Evolutionary conservation across 2,888 invertebrate genomes (phyloP).

Genomic region (Rhamphomyia laevipes): DNA sequence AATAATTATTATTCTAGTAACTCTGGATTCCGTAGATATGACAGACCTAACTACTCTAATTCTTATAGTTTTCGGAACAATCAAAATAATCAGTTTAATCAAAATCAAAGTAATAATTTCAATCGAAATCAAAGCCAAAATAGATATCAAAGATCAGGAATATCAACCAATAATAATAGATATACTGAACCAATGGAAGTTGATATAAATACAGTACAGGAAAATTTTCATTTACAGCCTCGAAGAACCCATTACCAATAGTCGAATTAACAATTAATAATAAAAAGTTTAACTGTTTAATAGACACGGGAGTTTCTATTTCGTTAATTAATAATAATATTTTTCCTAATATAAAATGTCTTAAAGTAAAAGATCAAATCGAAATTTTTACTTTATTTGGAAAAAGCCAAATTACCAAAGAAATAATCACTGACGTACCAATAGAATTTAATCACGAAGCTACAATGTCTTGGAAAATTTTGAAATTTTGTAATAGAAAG

Average conservation of each 20-base stretch:
- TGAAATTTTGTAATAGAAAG: background rate
- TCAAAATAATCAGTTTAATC: too few species aligned
- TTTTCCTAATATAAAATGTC: background rate
- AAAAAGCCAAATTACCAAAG: background rate
- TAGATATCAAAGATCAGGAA: too few species aligned
- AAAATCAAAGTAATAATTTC: too few species aligned
- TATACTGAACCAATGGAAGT: too few species aligned
- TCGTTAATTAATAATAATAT: background rate
- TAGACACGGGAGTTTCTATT: background rate
- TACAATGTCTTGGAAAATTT: background rate
- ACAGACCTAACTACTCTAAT: too few species aligned
- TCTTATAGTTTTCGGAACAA: too few species aligned
- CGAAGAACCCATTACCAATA: background rate
- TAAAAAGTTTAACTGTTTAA: background rate
- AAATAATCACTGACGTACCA: background rate
- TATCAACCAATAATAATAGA: too few species aligned
- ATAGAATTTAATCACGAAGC: background rate
- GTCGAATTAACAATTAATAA: background rate
- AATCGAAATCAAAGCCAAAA: too few species aligned
- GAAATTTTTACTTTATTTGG: background rate
- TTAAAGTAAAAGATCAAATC: background rate
- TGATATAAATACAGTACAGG: too few species aligned
- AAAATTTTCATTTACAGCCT: background rate
- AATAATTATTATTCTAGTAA: too few species aligned
- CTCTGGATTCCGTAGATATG: too few species aligned